Conservation (phyloP, 2,113 vertebrate genomes). For the Rousettus leschenaultii region DNA sequence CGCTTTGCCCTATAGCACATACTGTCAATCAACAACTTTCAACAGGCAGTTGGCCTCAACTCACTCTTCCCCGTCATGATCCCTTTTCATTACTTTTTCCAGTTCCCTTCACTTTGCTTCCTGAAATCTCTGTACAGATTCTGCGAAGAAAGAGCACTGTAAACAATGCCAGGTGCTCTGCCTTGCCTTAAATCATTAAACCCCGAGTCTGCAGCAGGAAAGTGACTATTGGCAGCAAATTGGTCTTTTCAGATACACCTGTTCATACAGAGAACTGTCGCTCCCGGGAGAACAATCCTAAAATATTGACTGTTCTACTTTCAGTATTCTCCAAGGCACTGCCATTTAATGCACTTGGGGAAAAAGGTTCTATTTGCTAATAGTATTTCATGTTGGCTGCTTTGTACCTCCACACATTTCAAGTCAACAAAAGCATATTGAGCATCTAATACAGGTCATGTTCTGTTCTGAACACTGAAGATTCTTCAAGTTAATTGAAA, state of each 20-base stretch:
- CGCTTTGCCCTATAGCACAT: not conserved
- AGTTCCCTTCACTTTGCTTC: not conserved
- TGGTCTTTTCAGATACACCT: constrained; percentile 69
- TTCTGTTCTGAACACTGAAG: not conserved
- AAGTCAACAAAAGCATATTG: constrained; percentile 35
- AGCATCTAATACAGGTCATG: not conserved
- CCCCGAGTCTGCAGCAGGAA: not conserved
- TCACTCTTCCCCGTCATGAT: not conserved
- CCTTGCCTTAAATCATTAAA: constrained; percentile 56
- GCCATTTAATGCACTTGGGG: constrained; percentile 49
- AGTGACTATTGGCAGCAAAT: constrained; percentile 62
- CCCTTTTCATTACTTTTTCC: not conserved
- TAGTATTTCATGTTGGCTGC: constrained; percentile 15
- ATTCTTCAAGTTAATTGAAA: not conserved
- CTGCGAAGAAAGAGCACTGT: constrained; percentile 16
- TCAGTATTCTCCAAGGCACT: constrained; percentile 59
- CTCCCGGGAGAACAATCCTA: constrained; percentile 53
- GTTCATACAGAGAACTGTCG: constrained; percentile 47
- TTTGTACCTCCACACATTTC: constrained; percentile 14
- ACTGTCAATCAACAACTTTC: not conserved
- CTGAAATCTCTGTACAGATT: not conserved
- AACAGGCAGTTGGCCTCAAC: not conserved
- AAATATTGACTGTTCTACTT: constrained; percentile 72
- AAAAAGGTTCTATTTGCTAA: constrained; percentile 40
- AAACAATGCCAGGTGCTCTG: constrained; percentile 63